Evolutionary conservation across 2,113 vertebrate genomes (phyloP).

Genomic region (Nothobranchius furzeri): DNA sequence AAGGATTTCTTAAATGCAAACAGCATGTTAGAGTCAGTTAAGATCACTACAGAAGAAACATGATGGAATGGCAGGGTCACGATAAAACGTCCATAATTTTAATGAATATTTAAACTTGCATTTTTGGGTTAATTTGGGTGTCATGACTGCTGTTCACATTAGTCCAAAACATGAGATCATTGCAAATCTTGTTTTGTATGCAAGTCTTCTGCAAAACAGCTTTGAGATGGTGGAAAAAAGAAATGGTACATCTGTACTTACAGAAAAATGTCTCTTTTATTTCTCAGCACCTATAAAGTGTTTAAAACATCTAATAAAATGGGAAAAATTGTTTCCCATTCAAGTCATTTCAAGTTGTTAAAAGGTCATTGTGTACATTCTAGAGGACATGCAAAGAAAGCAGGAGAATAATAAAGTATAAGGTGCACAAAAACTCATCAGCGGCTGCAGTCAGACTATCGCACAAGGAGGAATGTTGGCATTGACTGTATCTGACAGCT

Average conservation of each 20-base stretch:
- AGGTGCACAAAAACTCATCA: background rate
- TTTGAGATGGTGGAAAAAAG: background rate
- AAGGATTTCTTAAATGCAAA: constrained; percentile 7
- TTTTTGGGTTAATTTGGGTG: background rate
- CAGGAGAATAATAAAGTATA: background rate
- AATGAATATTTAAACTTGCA: constrained; percentile 4
- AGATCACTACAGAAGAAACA: background rate
- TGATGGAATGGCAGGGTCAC: background rate
- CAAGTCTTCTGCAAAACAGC: no score
- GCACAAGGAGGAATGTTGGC: background rate
- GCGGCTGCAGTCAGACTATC: background rate
- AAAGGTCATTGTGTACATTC: background rate
- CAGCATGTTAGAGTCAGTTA: background rate
- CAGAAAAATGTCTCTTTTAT: background rate
- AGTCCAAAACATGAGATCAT: no score
- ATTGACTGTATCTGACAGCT: constrained; percentile 18
- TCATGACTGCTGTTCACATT: no score
- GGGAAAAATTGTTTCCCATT: background rate
- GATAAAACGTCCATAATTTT: constrained; percentile 1
- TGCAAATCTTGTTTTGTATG: no score
- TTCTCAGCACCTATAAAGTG: background rate
- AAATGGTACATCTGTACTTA: background rate
- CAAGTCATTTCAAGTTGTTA: background rate
- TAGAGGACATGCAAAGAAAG: background rate
- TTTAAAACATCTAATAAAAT: background rate